Conservation (phyloP, 30 jellyfish, hydroid and myxozoan genomes). For the Catostylus mosaicus region DNA sequence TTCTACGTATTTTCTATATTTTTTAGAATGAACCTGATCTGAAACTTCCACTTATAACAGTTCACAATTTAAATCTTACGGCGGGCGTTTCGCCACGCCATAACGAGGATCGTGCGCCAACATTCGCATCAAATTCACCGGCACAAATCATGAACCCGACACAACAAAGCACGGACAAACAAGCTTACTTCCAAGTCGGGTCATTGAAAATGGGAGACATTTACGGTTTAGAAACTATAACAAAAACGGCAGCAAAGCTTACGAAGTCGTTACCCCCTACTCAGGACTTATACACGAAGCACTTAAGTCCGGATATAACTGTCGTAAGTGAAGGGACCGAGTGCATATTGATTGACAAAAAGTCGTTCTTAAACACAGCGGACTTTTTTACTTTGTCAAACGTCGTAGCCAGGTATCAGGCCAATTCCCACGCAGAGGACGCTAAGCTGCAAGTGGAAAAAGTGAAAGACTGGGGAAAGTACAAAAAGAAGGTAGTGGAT, state of each 20-base stretch:
- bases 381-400: slow-evolving; percentile 72
- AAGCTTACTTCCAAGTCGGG: slow-evolving; percentile 62
- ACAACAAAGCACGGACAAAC: slow-evolving; percentile 10
- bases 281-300: not conserved
- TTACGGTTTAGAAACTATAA: slow-evolving; percentile 56
- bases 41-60: slow-evolving; percentile 57
- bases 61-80: not conserved
- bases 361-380: slow-evolving; percentile 51
- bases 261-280: slow-evolving; percentile 15
- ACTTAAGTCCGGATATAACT: not conserved
- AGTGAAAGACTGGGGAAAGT: slow-evolving; percentile 53
- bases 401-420: slow-evolving; percentile 38
- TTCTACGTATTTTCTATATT: not conserved
- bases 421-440: slow-evolving; percentile 53
- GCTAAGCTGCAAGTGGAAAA: slow-evolving; percentile 57
- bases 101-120: not conserved
- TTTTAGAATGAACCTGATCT: slow-evolving; percentile 18
- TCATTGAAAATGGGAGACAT: slow-evolving; percentile 51
- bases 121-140: not conserved
- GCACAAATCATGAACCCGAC: not conserved
- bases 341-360: slow-evolving; percentile 65
- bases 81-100: not conserved
- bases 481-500: slow-evolving; percentile 28
- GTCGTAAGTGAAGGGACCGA: slow-evolving; percentile 78
- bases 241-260: slow-evolving; percentile 36